phyloP scores from a whole-genome alignment of 2,888 invertebrate species.

The Stictocephala bisonia region DNA sequence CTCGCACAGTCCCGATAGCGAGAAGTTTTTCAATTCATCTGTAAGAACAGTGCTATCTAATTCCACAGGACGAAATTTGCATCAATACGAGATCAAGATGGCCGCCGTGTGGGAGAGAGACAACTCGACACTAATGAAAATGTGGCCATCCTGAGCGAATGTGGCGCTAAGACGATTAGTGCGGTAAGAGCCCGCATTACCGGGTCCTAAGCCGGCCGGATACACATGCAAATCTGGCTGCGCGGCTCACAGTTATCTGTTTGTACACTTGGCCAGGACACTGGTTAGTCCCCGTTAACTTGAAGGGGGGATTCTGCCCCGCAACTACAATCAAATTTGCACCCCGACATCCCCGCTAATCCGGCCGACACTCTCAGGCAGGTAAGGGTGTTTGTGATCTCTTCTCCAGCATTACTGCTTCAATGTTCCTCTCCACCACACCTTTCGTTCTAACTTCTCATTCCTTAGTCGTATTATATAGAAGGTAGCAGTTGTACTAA shows the following conservation, averaged over 20 bases:
- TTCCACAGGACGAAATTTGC: too few relatives aligned
- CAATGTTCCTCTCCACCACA: too few relatives aligned
- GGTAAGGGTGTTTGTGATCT: background rate
- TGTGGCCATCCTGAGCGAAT: background rate
- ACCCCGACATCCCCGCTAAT: conserved; percentile 27
- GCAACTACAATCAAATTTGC: conserved; percentile 38
- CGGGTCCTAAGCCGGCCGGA: conserved; percentile 24
- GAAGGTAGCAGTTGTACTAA: too few relatives aligned
- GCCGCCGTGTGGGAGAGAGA: background rate
- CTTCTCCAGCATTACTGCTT: too few relatives aligned
- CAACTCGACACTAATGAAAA: background rate
- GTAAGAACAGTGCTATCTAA: too few relatives aligned
- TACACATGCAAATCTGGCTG: conserved; percentile 37
- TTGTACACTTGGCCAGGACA: conserved; percentile 38
- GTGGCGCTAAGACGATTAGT: conserved; percentile 32
- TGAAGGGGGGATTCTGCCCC: background rate
- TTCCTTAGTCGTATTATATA: too few relatives aligned
- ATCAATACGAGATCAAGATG: too few relatives aligned
- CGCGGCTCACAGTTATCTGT: conserved; percentile 31
- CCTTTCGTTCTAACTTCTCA: too few relatives aligned
- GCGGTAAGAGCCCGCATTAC: conserved; percentile 32
- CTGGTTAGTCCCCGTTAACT: conserved; percentile 23
- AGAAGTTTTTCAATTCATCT: too few relatives aligned
- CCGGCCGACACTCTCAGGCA: background rate
- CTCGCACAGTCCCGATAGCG: too few relatives aligned